phyloP scores from a whole-genome alignment of 2,888 invertebrate genomes.

The Crepidodera aurea region DNA sequence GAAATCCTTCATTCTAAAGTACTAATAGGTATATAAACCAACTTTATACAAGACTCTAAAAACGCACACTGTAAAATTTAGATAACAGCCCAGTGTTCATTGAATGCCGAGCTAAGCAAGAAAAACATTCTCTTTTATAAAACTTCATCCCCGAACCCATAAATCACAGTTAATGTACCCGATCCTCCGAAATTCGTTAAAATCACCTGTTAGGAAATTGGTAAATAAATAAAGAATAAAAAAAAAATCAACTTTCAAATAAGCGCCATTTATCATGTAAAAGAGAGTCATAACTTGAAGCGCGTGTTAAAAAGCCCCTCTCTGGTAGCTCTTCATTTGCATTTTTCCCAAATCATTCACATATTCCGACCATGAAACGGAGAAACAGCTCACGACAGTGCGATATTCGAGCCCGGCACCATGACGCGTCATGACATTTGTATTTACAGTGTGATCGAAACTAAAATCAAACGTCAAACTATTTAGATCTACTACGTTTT shows the following conservation, averaged over 20 bases:
- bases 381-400: constrained; percentile 35
- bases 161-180: not conserved
- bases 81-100: not conserved
- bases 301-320: constrained; percentile 41
- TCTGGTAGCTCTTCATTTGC: constrained; percentile 42
- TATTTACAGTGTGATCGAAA: not conserved
- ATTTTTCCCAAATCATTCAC: constrained; percentile 47
- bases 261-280: constrained; percentile 46
- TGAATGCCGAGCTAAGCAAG: not conserved
- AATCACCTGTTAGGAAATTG: constrained; percentile 21
- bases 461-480: no score
- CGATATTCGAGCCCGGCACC: constrained; percentile 36
- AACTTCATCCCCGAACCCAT: not conserved
- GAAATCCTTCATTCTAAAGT: no score
- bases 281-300: constrained; percentile 47
- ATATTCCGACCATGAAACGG: constrained; percentile 37
- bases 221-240: constrained; percentile 21
- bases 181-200: constrained; percentile 9
- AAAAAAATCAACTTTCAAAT: constrained; percentile 36
- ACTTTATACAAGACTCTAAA: no score
- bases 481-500: no score
- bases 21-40: no score
- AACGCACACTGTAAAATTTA: no score
- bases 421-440: not conserved
- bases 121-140: not conserved